Conservation (phyloP, 2,113 vertebrate genomes). For the Rhinogobius similis region DNA sequence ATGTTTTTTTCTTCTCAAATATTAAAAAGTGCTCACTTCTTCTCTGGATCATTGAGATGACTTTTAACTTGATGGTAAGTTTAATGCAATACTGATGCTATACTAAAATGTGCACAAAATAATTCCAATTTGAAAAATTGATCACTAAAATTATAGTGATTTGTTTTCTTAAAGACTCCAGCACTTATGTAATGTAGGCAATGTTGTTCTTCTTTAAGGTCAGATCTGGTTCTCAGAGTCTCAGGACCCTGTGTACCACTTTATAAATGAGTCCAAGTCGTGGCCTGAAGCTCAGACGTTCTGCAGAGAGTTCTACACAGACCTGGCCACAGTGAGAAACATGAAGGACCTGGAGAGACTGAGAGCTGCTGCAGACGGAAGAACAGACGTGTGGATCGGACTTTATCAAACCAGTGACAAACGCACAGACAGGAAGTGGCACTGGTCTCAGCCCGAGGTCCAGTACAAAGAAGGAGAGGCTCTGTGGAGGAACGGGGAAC, state of each 20-base stretch:
- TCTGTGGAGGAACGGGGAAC: accelerated
- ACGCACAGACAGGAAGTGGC: neutral
- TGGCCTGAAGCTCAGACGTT: neutral
- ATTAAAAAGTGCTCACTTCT: too few relatives aligned
- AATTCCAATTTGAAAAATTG: too few relatives aligned
- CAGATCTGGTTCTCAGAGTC: neutral
- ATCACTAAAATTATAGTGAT: too few relatives aligned
- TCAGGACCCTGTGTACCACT: neutral
- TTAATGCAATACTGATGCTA: too few relatives aligned
- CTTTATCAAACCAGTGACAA: neutral
- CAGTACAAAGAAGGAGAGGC: neutral
- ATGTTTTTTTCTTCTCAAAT: too few relatives aligned
- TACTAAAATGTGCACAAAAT: too few relatives aligned
- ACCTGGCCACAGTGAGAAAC: slow-evolving; percentile 15
- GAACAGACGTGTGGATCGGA: slow-evolving; percentile 40
- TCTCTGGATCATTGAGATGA: too few relatives aligned
- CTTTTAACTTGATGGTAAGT: too few relatives aligned
- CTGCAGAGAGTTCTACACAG: neutral
- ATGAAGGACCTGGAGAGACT: slow-evolving; percentile 17
- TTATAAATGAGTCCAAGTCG: neutral
- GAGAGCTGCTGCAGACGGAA: accelerated
- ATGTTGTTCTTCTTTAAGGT: too few relatives aligned
- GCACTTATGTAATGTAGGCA: too few relatives aligned
- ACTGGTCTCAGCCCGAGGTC: slow-evolving; percentile 40
- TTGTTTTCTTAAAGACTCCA: too few relatives aligned